Conservation (phyloP, 92 coral and sea anemone species). For the Porites lobata region DNA sequence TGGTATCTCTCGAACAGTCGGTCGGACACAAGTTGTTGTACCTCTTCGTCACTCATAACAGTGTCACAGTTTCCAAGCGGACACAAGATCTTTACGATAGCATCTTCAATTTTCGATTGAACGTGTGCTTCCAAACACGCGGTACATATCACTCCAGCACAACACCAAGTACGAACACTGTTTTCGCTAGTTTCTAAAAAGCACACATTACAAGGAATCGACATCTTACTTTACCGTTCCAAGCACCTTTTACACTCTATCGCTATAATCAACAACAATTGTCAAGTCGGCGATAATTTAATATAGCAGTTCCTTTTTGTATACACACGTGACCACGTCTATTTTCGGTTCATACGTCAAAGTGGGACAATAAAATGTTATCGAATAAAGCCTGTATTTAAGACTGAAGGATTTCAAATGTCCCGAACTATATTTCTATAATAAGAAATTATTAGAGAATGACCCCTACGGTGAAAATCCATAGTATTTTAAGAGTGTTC, state of each 20-base stretch:
- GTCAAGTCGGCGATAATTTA: slow-evolving; percentile 29
- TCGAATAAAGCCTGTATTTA: too few relatives aligned
- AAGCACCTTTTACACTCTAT: not conserved
- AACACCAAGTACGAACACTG: slow-evolving; percentile 72
- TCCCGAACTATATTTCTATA: too few relatives aligned
- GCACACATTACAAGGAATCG: slow-evolving; percentile 81
- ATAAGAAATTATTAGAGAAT: too few relatives aligned
- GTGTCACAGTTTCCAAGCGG: slow-evolving; percentile 89
- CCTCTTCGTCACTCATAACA: slow-evolving; percentile 66
- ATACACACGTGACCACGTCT: slow-evolving; percentile 39
- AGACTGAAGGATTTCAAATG: too few relatives aligned
- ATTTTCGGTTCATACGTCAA: slow-evolving; percentile 41
- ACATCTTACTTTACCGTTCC: not conserved
- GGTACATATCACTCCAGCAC: slow-evolving; percentile 76
- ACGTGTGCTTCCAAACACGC: slow-evolving; percentile 79
- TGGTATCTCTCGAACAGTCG: slow-evolving; percentile 69
- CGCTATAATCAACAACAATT: slow-evolving; percentile 3
- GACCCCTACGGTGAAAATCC: too few relatives aligned
- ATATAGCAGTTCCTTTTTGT: slow-evolving; percentile 28
- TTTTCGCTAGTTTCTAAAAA: slow-evolving; percentile 71
- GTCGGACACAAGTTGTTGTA: slow-evolving; percentile 57
- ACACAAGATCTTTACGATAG: slow-evolving; percentile 81
- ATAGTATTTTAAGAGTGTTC: too few relatives aligned
- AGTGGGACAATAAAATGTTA: not conserved
- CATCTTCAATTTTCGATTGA: slow-evolving; percentile 78